phyloP scores from a whole-genome alignment of 1,140 invertebrate genomes.

The Achroia grisella region DNA sequence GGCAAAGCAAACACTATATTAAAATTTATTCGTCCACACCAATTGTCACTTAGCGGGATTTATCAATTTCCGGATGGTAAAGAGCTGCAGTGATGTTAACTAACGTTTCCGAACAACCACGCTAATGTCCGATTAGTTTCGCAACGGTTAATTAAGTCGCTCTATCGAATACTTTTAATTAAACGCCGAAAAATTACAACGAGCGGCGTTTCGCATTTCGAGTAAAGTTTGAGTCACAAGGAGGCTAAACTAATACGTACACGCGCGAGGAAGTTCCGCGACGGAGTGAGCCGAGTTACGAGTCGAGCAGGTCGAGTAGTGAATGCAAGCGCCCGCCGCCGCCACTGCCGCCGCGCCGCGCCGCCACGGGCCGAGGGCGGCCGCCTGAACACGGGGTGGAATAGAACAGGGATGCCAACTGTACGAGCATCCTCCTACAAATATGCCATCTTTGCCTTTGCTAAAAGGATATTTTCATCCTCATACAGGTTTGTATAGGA shows the following conservation, averaged over 20 bases:
- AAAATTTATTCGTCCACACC: slow-evolving; percentile 40
- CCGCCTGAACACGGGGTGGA: slow-evolving; percentile 42
- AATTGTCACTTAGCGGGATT: slow-evolving; percentile 41
- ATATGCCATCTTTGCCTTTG: no score
- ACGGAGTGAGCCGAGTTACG: slow-evolving; percentile 41
- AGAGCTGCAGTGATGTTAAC: background rate
- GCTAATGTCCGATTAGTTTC: slow-evolving; percentile 1
- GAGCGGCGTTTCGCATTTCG: slow-evolving; percentile 22
- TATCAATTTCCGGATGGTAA: background rate
- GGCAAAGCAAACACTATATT: slow-evolving; percentile 28
- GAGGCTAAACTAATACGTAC: slow-evolving; percentile 21
- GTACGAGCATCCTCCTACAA: no score
- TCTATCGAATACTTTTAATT: slow-evolving; percentile 12
- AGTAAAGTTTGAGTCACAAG: slow-evolving; percentile 55
- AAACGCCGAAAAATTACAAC: slow-evolving; percentile 6
- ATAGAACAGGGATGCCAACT: no score
- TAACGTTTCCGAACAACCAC: no score
- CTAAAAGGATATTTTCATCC: no score
- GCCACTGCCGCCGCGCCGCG: background rate
- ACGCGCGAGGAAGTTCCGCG: slow-evolving; percentile 26
- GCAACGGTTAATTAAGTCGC: slow-evolving; percentile 12
- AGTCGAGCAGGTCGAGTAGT: slow-evolving; percentile 20
- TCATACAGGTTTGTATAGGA: no score
- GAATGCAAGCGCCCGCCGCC: slow-evolving; percentile 6
- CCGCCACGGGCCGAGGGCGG: slow-evolving; percentile 25